Conservation (phyloP, 2,113 vertebrate species). For the Spilogale gracilis region DNA sequence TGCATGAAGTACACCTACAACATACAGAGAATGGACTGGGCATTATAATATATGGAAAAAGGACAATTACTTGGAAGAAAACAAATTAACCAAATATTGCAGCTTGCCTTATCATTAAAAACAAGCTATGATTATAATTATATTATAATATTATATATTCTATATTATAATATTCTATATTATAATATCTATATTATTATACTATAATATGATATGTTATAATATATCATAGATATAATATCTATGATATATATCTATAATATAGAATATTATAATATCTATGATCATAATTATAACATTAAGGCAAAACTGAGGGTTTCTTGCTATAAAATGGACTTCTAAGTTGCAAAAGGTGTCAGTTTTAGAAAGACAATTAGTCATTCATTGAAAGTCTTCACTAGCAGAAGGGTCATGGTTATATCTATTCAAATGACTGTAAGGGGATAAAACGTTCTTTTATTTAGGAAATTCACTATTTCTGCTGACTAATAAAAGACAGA, state of each 20-base stretch:
- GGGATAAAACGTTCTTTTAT: neutral
- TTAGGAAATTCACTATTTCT: neutral
- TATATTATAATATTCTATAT: too few relatives aligned
- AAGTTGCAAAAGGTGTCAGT: neutral
- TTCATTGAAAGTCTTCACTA: neutral
- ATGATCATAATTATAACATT: neutral
- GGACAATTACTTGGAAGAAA: neutral
- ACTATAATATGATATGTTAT: too few relatives aligned
- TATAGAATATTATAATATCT: neutral
- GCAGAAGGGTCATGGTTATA: neutral
- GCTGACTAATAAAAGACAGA: slow-evolving; percentile 28
- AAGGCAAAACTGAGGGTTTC: slow-evolving; percentile 6
- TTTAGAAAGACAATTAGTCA: neutral
- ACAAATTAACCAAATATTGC: neutral
- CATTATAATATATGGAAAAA: neutral
- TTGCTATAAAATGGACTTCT: neutral
- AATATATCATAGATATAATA: too few relatives aligned
- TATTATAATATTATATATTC: neutral
- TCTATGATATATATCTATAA: too few relatives aligned
- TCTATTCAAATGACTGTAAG: slow-evolving; percentile 26
- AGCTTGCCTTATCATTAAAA: neutral
- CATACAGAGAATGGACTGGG: neutral
- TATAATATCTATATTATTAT: too few relatives aligned
- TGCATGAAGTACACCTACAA: neutral
- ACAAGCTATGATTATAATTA: neutral